Base-by-base conservation (phyloP, 2,888 invertebrate genomes). In the Stenichneumon culpator region DNA sequence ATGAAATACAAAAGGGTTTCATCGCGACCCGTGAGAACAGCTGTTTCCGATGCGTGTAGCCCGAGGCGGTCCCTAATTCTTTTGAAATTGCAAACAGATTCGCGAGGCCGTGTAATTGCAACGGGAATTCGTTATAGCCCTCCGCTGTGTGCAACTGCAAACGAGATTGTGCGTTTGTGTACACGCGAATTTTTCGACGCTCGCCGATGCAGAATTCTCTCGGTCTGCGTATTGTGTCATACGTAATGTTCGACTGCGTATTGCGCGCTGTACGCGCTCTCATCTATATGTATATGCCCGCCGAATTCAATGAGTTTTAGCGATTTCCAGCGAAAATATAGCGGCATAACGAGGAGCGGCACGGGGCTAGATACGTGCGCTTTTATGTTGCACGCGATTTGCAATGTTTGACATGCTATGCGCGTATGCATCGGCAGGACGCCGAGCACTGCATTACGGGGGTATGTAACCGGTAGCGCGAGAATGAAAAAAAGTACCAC, bases 41-140 rank as follows among this genome's bases (percentile, higher is more conserved):
- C 32, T 57, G 52, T 72, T 82, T 78, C 72, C 44, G 81, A 47
- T n/a, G 77, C 50, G 67, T 28, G 54, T 65, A 72, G 57, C 52
- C 50, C 57, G 75, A 52, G 50, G 22, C 28, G 50, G 36, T 82
- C 78, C 72, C 77, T 78, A 82, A 78, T 78, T 78, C 82, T 78
- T 82, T 82, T 54, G 72, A 82, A 82, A 82, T 82, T 82, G 78
- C 82, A 78, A 82, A 82, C 78, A 72, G 82, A 72, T 47, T 77
- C 78, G 82, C 70, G 78, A 73, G 67, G 72, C 78, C 82, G 82
- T 82, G 82, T 78, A 82, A 82, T 82, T 82, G 82, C 82, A 72
- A 82, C 78, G 82, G 82, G 82, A 82, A 78, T 77, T 82, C 82
- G 82, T 82, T 82, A 78, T 57, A 57, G 78, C 72, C 67, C 78